phyloP scores from a whole-genome alignment of 2,797 vertebrate species.

The Amblyraja radiata region DNA sequence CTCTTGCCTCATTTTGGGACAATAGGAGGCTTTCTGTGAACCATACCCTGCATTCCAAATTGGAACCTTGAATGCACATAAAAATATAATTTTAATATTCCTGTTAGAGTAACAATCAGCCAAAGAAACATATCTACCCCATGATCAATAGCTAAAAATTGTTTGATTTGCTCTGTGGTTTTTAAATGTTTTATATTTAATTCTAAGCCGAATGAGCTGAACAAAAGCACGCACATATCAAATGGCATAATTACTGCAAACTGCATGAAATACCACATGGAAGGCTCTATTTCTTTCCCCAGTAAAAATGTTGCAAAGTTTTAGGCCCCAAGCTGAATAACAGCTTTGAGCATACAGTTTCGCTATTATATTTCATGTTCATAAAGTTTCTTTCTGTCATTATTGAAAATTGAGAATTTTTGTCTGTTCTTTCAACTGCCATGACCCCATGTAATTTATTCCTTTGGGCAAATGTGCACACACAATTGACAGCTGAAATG shows the following conservation, averaged over 20 bases:
- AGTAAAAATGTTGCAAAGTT: neutral
- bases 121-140: neutral
- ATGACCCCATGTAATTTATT: constrained; percentile 29
- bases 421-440: neutral
- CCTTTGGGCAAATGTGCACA: neutral
- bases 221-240: neutral
- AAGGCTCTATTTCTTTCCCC: neutral
- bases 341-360: neutral
- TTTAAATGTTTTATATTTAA: neutral
- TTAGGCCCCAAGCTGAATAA: neutral
- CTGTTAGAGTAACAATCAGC: neutral
- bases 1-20: neutral
- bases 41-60: neutral
- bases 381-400: neutral
- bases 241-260: neutral
- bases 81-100: too few relatives aligned
- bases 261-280: neutral
- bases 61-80: neutral
- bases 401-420: neutral
- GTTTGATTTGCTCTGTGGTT: neutral
- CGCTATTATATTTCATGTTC: too few relatives aligned
- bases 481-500: constrained; percentile 2
- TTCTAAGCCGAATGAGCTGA: neutral
- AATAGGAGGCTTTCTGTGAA: neutral
- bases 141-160: neutral